Evolutionary conservation across 2,888 invertebrate genomes (phyloP), one percentile per base, ranked within the genome.

Genomic region (Philopedon plagiatum): DNA sequence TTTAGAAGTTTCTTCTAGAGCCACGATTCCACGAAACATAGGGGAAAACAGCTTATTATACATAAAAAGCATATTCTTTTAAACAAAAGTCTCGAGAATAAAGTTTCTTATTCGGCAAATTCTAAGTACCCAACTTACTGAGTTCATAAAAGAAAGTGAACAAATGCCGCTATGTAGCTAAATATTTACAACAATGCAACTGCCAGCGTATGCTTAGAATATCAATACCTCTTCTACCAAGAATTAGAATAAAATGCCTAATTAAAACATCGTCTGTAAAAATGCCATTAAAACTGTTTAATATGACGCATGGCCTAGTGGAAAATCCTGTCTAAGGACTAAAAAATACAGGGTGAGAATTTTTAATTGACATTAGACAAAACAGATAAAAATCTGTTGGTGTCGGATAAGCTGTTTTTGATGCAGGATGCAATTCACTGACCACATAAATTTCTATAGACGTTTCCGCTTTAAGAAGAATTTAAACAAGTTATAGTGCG

Each of bases 401-500:
- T 54, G 51, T 13, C 9, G 7, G 57, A 26, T 54, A 60, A 44
- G 58, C 62, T 63, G 64, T 67, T 73, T 72, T 65, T 63, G 65
- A 76, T 75, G 74, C 74, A 75, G 68, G 73, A 70, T 66, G 68
- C 69, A 63, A 37, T 67, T 49, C 64, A 44, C 58, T 58, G 73
- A 74, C 68, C 76, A 68, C 74, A 75, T 73, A 73, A 73, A 76
- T 75, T 74, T 66, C 37, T 71, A 71, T 71, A 73, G 64, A 73
- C 71, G 67, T 76, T 74, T 76, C 76, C 76, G 76, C 65, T 75
- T 71, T 74, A 74, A 73, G 69, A 71, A 69, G 75, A 76, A 75
- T 67, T 13, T 46, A 60, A 37, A 65, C 56, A 23, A 23, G 11
- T 23, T 46, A 23, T 1, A 46, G 7, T 23, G 21, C 21, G 19